Base-by-base conservation (phyloP, 2,888 invertebrate species). In the Ommatoiulus sabulosus region DNA sequence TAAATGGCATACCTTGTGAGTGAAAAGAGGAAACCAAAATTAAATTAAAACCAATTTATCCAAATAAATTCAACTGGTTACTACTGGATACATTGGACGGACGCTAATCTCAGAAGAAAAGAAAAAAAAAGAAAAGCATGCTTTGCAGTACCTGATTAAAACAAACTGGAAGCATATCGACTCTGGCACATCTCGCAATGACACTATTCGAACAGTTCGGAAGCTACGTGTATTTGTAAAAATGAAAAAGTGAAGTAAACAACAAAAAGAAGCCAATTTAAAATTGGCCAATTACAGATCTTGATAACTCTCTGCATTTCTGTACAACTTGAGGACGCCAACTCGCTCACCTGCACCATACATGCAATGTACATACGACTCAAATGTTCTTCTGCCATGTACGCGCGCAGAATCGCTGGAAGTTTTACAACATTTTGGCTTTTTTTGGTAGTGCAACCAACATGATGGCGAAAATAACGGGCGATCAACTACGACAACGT, bases 381-480 rank as follows among this genome's bases (percentile, higher is more conserved):
- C 15, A 10, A 35, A 85, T 8, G 15, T 12, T 48, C 44, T 86
- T 86, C 48, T 86, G 86, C 44, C 44, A 86, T n/a, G 48, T 24
- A 46, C 85, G 10, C 48, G 44, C 3, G 5, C n/a, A 86, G 20
- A 44, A 44, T 44, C 86, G 48, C 86, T 86, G 86, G 86, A 86
- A 86, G 86, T 44, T 86, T 86, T 86, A 86, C 46, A 86, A 86
- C 86, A 86, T 86, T 84, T 86, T 86, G 86, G 44, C 86, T 86
- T 86, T 48, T 24, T 44, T 44, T 86, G 86, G 24, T 86, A 24
- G 24, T 80, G 80, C 46, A 86, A 46, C 86, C 86, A 86, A 44
- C 46, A 12, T 86, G 86, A n/a, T 46, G 46, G 46, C 85, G 85
- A 85, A 85, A 85, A 85, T n/a, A 85, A 44, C 20, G 85, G 46